phyloP scores from a whole-genome alignment of 2,113 vertebrate genomes.

The Nestor notabilis region DNA sequence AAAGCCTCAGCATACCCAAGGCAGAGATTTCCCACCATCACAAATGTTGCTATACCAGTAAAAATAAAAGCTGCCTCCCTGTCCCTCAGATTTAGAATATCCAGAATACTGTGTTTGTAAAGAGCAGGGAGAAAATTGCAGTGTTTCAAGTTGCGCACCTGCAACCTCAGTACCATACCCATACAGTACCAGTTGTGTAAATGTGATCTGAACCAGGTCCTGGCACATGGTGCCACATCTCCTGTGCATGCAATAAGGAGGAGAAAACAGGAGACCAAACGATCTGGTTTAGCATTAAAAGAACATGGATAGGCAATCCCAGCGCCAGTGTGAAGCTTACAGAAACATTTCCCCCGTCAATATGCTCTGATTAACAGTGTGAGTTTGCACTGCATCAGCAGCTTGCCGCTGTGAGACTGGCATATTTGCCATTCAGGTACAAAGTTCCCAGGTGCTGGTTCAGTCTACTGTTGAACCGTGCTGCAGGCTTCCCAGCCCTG shows the following conservation, averaged over 20 bases:
- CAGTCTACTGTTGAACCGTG: not conserved
- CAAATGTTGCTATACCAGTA: not conserved
- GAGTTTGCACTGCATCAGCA: not conserved
- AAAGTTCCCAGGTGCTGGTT: not conserved
- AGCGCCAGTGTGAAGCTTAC: not conserved
- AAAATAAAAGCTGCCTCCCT: not conserved
- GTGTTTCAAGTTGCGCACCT: not conserved
- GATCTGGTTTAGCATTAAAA: not conserved
- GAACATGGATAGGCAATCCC: fast-evolving
- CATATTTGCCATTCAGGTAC: not conserved
- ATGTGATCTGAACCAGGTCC: not conserved
- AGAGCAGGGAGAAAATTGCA: not conserved
- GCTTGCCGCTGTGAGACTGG: not conserved
- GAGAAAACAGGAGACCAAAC: not conserved
- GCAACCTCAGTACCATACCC: not conserved
- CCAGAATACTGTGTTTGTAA: not conserved
- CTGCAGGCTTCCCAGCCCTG: not conserved
- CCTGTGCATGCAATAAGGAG: not conserved
- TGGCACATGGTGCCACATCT: not conserved
- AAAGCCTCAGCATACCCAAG: not conserved
- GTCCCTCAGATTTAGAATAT: not conserved
- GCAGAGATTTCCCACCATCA: not conserved
- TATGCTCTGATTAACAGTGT: not conserved
- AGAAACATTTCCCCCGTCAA: not conserved
- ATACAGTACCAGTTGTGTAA: not conserved